These are phyloP conservation scores for Galeruca laticollis DNA, from an alignment of 2,888 invertebrate genomes.

Conservation along the genomic window DNA sequence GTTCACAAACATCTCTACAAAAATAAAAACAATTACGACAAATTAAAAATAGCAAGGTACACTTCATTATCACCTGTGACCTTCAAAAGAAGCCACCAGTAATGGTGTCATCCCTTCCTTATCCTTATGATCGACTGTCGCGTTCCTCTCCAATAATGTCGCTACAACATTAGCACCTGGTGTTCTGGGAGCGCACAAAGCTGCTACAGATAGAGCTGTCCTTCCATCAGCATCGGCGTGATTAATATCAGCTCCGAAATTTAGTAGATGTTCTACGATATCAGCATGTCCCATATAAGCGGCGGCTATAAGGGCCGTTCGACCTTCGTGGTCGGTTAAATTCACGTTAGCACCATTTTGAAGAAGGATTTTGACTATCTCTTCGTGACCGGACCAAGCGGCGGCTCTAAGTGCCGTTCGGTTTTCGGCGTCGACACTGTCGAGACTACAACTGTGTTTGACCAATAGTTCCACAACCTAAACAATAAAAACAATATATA, in stretches of 20 bases:
- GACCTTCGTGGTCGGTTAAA: slow-evolving; percentile 86
- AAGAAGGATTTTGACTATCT: slow-evolving; percentile 81
- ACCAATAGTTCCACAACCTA: slow-evolving; percentile 85
- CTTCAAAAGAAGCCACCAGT: slow-evolving; percentile 91
- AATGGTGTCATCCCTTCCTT: slow-evolving; percentile 90
- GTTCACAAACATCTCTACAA: slow-evolving; percentile 86
- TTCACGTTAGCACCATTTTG: slow-evolving; percentile 84
- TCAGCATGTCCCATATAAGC: slow-evolving; percentile 95
- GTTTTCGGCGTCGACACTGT: slow-evolving; percentile 88
- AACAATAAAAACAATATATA: slow-evolving; percentile 3
- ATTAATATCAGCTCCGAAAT: slow-evolving; percentile 85
- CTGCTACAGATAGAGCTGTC: slow-evolving; percentile 89
- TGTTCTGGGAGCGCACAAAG: slow-evolving; percentile 84
- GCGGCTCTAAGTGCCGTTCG: slow-evolving; percentile 91
- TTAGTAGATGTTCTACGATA: slow-evolving; percentile 85
- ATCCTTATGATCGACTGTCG: slow-evolving; percentile 85
- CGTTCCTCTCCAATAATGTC: slow-evolving; percentile 83
- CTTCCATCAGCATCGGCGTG: slow-evolving; percentile 90
- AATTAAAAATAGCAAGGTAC: too few species aligned
- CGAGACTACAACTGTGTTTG: slow-evolving; percentile 84
- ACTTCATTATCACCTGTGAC: slow-evolving; percentile 76
- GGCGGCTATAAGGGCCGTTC: slow-evolving; percentile 94
- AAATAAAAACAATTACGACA: not conserved
- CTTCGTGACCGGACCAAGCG: slow-evolving; percentile 94
- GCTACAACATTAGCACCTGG: slow-evolving; percentile 80